Evolutionary conservation across 1,140 invertebrate genomes (phyloP), one percentile per base, ranked within the genome.

Genomic region (Phocides pigmalion): DNA sequence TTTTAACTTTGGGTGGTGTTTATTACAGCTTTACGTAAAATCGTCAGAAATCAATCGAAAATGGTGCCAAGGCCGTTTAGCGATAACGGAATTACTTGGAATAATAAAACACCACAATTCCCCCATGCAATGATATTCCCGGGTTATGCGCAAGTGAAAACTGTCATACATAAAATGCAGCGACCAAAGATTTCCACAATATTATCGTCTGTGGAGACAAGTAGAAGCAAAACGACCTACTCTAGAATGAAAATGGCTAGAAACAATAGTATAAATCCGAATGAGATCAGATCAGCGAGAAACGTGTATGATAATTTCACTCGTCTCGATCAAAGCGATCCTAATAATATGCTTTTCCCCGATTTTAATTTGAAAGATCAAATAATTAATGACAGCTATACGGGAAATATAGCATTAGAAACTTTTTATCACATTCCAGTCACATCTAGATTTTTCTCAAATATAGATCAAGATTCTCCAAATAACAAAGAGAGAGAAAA

Each of bases 61-160:
- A 89, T 89, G 87, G 75, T 89, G 4, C 82, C 81, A 61, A 77
- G 66, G 49, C 79, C 84, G 1, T 84, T 87, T 49, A 82, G 78
- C 64, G 79, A 82, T 1, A 71, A 14, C 8, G 53, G 66, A 4
- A 6, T 62, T 1, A 42, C 20, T 37, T 76, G 69, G 68, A 72
- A 32, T 20, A 82, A 74, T 49, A 61, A 54, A 22, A 61, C 35
- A 9, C 28, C 67, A 20, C 62, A 41, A 37, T 39, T 53, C 16
- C 12, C 44, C 47, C 47, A 53, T 37, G 59, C 35, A 15, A 41
- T 68, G 6, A 65, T 78, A 28, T 78, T 75, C 39, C 75, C 81
- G 8, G 72, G 71, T 2, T 74, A 74, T 37, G 42, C 74, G 8
- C 75, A 82, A 73, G 63, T 67, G 1, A 85, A 82, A 63, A 76